phyloP scores from a whole-genome alignment of 2,797 vertebrate genomes.

The Astyanax mexicanus region DNA sequence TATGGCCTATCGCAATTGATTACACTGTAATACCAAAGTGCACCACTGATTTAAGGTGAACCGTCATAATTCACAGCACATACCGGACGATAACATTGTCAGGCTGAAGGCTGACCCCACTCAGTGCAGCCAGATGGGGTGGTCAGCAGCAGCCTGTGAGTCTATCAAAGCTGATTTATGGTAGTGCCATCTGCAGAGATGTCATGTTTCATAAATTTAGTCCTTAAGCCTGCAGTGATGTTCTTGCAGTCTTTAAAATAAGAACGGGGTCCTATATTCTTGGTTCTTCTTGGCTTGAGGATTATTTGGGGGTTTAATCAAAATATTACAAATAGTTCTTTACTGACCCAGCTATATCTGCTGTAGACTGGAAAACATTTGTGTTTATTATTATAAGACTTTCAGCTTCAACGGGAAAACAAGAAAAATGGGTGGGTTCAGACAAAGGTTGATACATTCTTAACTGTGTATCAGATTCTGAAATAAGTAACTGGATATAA shows the following conservation, averaged over 20 bases:
- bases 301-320: no score
- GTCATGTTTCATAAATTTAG: not conserved
- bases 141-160: not conserved
- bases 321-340: no score
- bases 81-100: not conserved
- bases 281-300: no score
- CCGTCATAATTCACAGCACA: conserved; percentile 2
- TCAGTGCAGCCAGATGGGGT: not conserved
- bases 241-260: not conserved
- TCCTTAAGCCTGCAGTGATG: conserved; percentile 2
- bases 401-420: no score
- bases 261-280: no score
- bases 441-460: no score
- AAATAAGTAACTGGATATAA: no score
- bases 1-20: conserved; percentile 18
- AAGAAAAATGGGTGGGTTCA: no score
- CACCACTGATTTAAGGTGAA: conserved; percentile 1
- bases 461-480: no score
- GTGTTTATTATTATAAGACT: no score
- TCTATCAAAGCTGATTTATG: conserved; percentile 22
- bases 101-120: conserved; percentile 16
- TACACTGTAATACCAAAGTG: not conserved
- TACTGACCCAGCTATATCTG: no score
- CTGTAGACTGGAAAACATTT: no score
- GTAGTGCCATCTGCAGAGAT: not conserved